phyloP scores from a whole-genome alignment of 2,797 vertebrate species.

The Coendou prehensilis region DNA sequence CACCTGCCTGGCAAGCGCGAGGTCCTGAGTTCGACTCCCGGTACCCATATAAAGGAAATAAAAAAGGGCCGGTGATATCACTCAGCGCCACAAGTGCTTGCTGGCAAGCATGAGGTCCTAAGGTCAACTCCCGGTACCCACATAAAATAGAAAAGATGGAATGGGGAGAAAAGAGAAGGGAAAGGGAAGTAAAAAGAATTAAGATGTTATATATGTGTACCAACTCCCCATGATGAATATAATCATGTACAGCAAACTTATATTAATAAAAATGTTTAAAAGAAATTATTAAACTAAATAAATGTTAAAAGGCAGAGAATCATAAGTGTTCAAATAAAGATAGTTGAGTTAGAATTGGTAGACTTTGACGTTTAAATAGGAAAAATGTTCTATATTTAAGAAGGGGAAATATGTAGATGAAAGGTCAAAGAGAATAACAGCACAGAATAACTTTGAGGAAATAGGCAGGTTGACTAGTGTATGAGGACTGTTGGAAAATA shows the following conservation, averaged over 20 bases:
- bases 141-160: neutral
- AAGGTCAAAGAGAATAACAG: neutral
- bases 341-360: constrained; percentile 23
- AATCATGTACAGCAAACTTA: neutral
- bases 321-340: neutral
- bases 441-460: neutral
- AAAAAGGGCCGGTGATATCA: too few species aligned
- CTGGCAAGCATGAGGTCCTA: too few species aligned
- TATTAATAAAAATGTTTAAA: neutral
- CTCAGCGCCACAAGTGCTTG: too few species aligned
- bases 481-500: neutral
- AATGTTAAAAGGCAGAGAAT: neutral
- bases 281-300: neutral
- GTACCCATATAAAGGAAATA: too few species aligned
- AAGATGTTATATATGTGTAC: neutral
- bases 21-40: too few species aligned
- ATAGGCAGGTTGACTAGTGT: neutral
- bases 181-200: neutral
- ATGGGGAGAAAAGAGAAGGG: neutral
- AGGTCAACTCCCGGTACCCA: too few species aligned
- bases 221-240: neutral
- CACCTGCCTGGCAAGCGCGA: too few species aligned
- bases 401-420: neutral
- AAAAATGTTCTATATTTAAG: constrained; percentile 38
- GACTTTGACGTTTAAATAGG: constrained; percentile 28